Base-by-base conservation (phyloP, 2,113 vertebrate species). In the Microtus oregoni region DNA sequence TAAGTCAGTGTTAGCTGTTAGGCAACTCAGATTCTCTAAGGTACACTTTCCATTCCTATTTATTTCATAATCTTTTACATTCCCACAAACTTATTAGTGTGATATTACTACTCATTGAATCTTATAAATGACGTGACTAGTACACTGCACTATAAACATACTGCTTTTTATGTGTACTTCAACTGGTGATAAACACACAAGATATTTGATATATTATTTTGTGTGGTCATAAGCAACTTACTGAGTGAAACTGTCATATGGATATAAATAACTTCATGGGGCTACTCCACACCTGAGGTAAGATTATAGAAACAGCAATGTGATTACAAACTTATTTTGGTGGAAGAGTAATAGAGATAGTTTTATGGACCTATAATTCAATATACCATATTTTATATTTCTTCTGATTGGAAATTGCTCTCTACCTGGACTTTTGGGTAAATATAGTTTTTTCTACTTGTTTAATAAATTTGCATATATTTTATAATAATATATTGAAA, bases 1-100 rank as follows among this genome's bases (percentile, higher is more conserved):
- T 13, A 10, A 75, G 55, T 7, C 2, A 75, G 5, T 50, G 15
- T 19, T 11, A 65, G 32, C 7, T 41, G 4, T 0, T n/a, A 5
- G 7, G 26, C 12, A 41, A n/a, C 32, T 41, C 14, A 19, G 17
- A 0, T 35, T 58, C 41, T 14, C n/a, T 20, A 4, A 1, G 8
- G 10, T n/a, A 2, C 4, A 28, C 32, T 52, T 47, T 41, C 26
- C 19, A 41, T 30, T 65, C 13, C 14, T 14, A 30, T 10, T 41
- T 32, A 24, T 63, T 14, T 78, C 14, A 38, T 35, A 6, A 47
- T 24, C 24, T 75, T 83, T 32, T 24, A 52, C 22, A 5, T 55
- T 28, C 20, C 3, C 12, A 32, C 6, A 38, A 52, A 32, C 6
- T 8, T 89, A 63, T 20, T 82, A 58, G 0, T 32, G 22, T 7